Conservation (phyloP, 92 coral and sea anemone species). For the Plumapathes pennacea region DNA sequence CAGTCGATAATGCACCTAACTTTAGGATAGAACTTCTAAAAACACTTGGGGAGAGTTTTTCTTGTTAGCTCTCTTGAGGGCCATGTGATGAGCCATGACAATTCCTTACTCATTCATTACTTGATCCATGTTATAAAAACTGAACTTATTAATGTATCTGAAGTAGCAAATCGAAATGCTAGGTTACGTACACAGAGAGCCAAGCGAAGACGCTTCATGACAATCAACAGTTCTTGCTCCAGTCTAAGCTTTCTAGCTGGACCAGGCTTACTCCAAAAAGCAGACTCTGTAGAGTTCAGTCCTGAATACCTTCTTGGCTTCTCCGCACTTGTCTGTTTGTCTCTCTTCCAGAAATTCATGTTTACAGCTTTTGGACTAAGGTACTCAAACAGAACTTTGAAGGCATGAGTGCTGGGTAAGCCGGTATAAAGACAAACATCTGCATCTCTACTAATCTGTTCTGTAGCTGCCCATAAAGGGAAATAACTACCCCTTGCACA, state of each 20-base stretch:
- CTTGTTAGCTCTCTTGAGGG: slow-evolving; percentile 8
- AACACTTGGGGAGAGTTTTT: slow-evolving; percentile 15
- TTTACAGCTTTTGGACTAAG: slow-evolving; percentile 1
- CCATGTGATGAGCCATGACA: slow-evolving; percentile 18
- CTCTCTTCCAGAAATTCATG: slow-evolving; percentile 15
- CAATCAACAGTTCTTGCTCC: slow-evolving; percentile 12
- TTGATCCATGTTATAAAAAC: slow-evolving; percentile 23
- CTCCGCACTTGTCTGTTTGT: neutral
- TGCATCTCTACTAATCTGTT: slow-evolving; percentile 13
- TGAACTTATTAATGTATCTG: slow-evolving; percentile 7
- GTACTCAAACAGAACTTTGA: neutral
- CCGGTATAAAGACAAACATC: slow-evolving; percentile 26
- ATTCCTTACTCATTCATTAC: slow-evolving; percentile 4
- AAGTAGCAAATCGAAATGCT: slow-evolving; percentile 18
- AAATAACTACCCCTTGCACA: neutral
- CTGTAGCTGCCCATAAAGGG: neutral
- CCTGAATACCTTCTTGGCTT: slow-evolving; percentile 7
- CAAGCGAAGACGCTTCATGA: slow-evolving; percentile 18
- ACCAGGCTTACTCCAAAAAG: slow-evolving; percentile 11
- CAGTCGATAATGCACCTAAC: slow-evolving; percentile 20
- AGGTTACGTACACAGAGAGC: slow-evolving; percentile 8
- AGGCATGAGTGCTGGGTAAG: slow-evolving; percentile 7
- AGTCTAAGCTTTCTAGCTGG: too few relatives aligned
- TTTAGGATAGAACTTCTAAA: slow-evolving; percentile 3
- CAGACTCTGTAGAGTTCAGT: slow-evolving; percentile 7